phyloP scores from a whole-genome alignment of 2,113 vertebrate species.

The Heterocephalus glaber region DNA sequence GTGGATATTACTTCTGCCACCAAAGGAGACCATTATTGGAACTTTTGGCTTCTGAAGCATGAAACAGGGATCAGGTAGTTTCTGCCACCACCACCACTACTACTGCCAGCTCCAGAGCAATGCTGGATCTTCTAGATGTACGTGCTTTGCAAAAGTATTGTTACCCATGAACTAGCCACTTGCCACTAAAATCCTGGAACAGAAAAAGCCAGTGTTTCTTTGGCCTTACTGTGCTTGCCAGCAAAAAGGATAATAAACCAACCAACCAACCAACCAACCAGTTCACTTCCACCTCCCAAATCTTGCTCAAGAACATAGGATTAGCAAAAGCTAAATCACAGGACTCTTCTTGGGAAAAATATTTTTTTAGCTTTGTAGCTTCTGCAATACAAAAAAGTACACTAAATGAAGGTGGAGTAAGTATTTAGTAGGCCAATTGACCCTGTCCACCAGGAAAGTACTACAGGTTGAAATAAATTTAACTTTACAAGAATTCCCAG shows the following conservation, averaged over 20 bases:
- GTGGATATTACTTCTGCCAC: neutral
- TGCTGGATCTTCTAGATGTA: neutral
- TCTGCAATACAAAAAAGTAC: neutral
- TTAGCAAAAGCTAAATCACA: slow-evolving; percentile 41
- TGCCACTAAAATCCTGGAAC: neutral
- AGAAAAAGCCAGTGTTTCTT: neutral
- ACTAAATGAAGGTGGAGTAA: neutral
- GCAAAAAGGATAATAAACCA: slow-evolving; percentile 28
- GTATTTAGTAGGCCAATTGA: neutral
- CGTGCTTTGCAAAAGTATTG: neutral
- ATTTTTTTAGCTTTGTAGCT: neutral
- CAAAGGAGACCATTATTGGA: neutral
- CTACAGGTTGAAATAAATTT: neutral
- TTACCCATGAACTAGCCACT: neutral
- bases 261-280: slow-evolving; percentile 38
- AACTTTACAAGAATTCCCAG: slow-evolving; percentile 8
- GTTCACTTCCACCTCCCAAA: neutral
- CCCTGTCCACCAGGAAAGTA: neutral
- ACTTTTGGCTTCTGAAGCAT: neutral
- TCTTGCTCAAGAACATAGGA: neutral
- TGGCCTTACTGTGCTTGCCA: neutral
- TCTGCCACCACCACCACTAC: neutral
- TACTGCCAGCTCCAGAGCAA: neutral
- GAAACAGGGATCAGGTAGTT: neutral
- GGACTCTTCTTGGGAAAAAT: neutral